Evolutionary conservation across 2,888 invertebrate genomes (phyloP).

Genomic region (Spodoptera picta): DNA sequence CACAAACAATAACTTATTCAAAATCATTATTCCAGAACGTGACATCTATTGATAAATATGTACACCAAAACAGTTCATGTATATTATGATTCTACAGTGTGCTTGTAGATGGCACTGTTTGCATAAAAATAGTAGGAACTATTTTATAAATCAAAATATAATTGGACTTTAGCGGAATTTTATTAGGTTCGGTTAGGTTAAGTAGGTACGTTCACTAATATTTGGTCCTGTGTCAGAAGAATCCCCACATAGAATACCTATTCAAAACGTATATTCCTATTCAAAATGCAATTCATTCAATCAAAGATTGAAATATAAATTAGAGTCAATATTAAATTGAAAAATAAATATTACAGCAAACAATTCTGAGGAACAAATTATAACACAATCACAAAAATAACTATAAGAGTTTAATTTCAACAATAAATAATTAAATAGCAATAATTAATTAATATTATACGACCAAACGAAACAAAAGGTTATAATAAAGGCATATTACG

Average conservation of each 20-base stretch:
- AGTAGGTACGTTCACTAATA: no score
- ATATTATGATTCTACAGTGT: not conserved
- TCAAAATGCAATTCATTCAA: no score
- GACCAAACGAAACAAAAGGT: constrained; percentile 10
- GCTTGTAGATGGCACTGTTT: constrained; percentile 17
- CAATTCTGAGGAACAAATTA: not conserved
- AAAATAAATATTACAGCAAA: no score
- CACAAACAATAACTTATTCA: not conserved
- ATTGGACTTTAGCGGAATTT: no score
- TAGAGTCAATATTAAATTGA: no score
- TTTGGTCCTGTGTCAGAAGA: no score
- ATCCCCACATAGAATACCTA: no score
- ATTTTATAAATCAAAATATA: no score
- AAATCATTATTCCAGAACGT: rapidly evolving
- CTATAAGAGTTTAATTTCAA: constrained; percentile 3
- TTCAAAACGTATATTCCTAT: no score
- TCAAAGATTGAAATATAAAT: no score
- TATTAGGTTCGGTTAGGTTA: no score
- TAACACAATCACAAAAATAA: constrained; percentile 6
- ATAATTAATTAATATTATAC: constrained; percentile 9
- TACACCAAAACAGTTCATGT: not conserved
- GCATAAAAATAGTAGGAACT: no score
- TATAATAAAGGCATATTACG: constrained; percentile 13
- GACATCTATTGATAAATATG: constrained; percentile 22
- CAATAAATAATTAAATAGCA: not conserved